phyloP scores from a whole-genome alignment of 1,140 invertebrate genomes.

The Eupristina koningsbergeri region DNA sequence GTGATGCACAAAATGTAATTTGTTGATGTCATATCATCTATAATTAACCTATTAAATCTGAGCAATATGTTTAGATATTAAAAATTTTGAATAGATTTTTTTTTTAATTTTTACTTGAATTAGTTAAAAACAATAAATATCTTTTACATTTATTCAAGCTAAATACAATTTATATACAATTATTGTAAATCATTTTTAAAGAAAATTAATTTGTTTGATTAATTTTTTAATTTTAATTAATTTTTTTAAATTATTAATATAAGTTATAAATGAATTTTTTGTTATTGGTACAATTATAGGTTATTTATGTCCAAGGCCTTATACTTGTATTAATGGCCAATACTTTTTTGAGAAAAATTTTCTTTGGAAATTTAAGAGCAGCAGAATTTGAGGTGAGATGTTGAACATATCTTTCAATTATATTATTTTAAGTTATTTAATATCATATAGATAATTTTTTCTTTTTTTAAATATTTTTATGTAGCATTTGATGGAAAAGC shows the following conservation, averaged over 20 bases:
- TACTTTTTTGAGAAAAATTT: constrained; percentile 95
- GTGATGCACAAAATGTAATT: too few species aligned
- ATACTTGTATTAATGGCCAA: constrained; percentile 95
- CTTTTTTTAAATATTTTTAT: constrained; percentile 65
- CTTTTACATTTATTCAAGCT: too few species aligned
- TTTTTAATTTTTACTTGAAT: too few species aligned
- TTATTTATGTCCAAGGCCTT: constrained; percentile 98
- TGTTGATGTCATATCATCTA: too few species aligned
- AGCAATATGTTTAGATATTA: too few species aligned
- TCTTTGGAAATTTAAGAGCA: constrained; percentile 96
- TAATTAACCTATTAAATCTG: too few species aligned
- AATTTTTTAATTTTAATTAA: too few species aligned
- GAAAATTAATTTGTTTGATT: not conserved
- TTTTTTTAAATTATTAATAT: too few species aligned
- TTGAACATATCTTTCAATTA: constrained; percentile 19
- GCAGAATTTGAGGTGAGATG: constrained; percentile 94
- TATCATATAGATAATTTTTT: not conserved
- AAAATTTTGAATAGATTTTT: too few species aligned
- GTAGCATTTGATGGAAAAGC: constrained; percentile 96
- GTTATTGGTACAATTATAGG: constrained; percentile 76
- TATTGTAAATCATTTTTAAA: too few species aligned
- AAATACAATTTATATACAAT: too few species aligned
- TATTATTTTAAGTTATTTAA: not conserved
- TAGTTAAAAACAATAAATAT: too few species aligned
- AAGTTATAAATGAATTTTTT: not conserved